Base-by-base conservation (phyloP, 2,113 vertebrate genomes). In the Bubalus kerabau region DNA sequence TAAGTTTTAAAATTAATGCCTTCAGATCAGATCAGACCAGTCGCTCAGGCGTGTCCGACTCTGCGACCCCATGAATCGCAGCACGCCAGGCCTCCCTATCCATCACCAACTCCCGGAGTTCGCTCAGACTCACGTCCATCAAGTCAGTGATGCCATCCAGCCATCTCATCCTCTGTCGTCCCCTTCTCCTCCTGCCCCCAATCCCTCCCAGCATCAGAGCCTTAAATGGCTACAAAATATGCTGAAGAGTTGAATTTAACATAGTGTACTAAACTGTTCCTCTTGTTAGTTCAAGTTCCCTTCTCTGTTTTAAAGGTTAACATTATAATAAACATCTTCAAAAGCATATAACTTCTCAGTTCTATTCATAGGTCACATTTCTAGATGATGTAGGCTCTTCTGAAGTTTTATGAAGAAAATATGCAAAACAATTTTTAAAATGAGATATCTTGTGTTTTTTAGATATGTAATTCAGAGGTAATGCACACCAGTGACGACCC, bases 231-330 rank as follows among this genome's bases (percentile, higher is more conserved):
- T 86, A 90, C 1, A 67, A 54, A 91, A 7, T 84, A 96, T 56
- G 36, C n/a, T 60, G 93, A 48, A 80, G 60, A 94, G 52, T 16
- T 94, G 36, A 48, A 83, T 36, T 81, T 40, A 94, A 80, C 30
- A 85, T 43, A 87, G 85, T 40, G 2, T 60, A 74, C 32, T 56
- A 30, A 94, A 84, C 32, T 24, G 3, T 78, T 28, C 5, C 50
- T 52, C 80, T 40, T 92, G 30, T 95, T 87, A 64, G 89, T 76
- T 96, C 46, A 96, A 86, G 60, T 80, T 28, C 40, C 32, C 17
- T 14, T 94, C 87, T 85, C 60, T 52, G 52, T 96, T 86, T 97
- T 67, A 95, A 97, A 96, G 54, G 88, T 48, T 76, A 97, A 95
- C 40, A 80, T 8, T 26, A 50, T 43, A 81, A 91, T 80, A 84